Evolutionary conservation across 2,797 vertebrate genomes (phyloP), one percentile per base, ranked within the genome.

Genomic region (Odontamblyopus rebecca): DNA sequence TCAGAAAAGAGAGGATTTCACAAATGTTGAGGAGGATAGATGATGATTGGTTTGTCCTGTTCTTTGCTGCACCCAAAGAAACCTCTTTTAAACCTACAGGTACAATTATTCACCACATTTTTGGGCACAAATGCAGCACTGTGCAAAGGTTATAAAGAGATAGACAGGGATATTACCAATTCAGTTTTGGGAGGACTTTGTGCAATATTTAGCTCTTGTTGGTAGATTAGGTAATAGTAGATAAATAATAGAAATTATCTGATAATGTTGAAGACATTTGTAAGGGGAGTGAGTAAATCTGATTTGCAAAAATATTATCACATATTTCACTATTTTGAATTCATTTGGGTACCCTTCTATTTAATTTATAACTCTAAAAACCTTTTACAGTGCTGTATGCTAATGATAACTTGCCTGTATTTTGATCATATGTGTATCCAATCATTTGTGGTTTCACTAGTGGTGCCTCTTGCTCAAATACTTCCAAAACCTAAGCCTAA

Each of bases 81-180:
- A 5, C 11, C 4, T 13, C 30, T 16, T 61, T 32, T 62, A 29
- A 85, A 11, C 77, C 87, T 62, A 80, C 82, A 92, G 91, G 90
- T 92, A 92, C 66, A 50, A 26, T 26, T 48, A 23, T 27, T 48
- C 38, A 13, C 7, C 3, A n/a, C 5, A 13, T n/a, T 27, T 50
- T 66, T 60, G 50, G 19, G 57, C 59, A 68, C 32, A 60, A 30
- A 29, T 15, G 18, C 50, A 61, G 7, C 38, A 35, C 30, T 61
- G 30, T 61, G 30, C 6, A 8, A 16, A 18, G 30, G 61, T n/a
- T 62, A 35, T 38, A 38, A n/a, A 30, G 18, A 1, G 54, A 57
- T 27, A 12, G 7, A 57, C 26, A 27, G 11, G 23, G 23, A 26
- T 57, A 26, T 57, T 26, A 12, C n/a, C 11, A 48, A 12, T 13